Evolutionary conservation across 2,797 vertebrate genomes (phyloP), one percentile per base, ranked within the genome.

Genomic region (Spheniscus humboldti): DNA sequence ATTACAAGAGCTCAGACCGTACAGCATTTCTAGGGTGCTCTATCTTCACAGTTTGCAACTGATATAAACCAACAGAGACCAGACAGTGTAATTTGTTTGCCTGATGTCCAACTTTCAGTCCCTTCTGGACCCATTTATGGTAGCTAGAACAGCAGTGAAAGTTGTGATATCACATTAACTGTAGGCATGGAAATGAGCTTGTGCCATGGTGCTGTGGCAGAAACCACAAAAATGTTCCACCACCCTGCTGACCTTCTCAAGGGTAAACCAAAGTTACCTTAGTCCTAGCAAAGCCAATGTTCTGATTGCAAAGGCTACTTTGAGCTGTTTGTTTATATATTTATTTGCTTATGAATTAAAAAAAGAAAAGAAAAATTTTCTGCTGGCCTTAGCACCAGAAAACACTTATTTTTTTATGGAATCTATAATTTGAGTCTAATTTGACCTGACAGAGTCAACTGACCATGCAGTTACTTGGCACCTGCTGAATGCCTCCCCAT

Each of bases 391-490:
- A 78, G 31, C 66, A 66, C n/a, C 33, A 56, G 43, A 73, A 80
- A 86, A 62, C 27, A 33, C 9, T 63, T 60, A 4, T 73, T 62
- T 76, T 63, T 94, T 68, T 20, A 88, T 68, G 41, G 66, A 94
- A 94, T 59, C 66, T 88, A 3, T 91, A 90, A 92, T 97, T 96
- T 95, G 96, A 97, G n/a, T 92, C n/a, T 97, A 94, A 97, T 97
- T 94, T 94, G 85, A 92, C 95, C 92, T 95, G 97, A 96, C 96
- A 97, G 79, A 96, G 89, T 95, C 92, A 96, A 96, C 97, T 97
- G 94, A 94, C 95, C 95, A 94, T 97, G 96, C 73, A 90, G 94
- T 86, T 88, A 91, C 75, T 96, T 95, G 97, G 94, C 96, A 96
- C 87, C 91, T 95, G 85, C 96, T 95, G 90, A 96, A 90, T 92